Conservation (phyloP, 2,113 vertebrate genomes). For the Rhabdomys dilectus region DNA sequence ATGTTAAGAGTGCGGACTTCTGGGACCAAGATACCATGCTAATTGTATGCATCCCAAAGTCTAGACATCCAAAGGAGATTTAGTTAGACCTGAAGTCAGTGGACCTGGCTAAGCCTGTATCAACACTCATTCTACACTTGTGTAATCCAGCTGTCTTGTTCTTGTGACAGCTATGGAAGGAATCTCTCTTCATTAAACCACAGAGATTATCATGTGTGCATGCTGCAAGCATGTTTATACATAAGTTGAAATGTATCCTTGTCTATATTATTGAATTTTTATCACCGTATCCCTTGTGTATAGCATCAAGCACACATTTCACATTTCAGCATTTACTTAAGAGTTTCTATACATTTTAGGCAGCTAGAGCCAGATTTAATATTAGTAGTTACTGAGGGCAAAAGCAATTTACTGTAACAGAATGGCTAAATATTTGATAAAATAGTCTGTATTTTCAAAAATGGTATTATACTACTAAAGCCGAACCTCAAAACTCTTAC, state of each 20-base stretch:
- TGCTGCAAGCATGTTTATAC: slow-evolving; percentile 87
- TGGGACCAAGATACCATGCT: slow-evolving; percentile 65
- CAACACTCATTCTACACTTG: slow-evolving; percentile 33
- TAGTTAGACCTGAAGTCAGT: background rate
- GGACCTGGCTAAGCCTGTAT: slow-evolving; percentile 46
- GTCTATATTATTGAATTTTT: slow-evolving; percentile 83
- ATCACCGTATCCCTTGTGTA: slow-evolving; percentile 83
- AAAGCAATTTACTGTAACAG: slow-evolving; percentile 89
- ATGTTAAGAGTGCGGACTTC: slow-evolving; percentile 67
- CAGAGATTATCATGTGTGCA: slow-evolving; percentile 85
- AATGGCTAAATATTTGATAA: slow-evolving; percentile 92
- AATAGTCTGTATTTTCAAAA: slow-evolving; percentile 80
- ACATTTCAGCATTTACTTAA: slow-evolving; percentile 72
- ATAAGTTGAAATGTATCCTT: slow-evolving; percentile 86
- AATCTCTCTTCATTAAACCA: slow-evolving; percentile 80
- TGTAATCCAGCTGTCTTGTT: slow-evolving; percentile 73
- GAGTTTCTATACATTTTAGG: slow-evolving; percentile 70
- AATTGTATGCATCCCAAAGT: slow-evolving; percentile 62
- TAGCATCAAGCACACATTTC: slow-evolving; percentile 80
- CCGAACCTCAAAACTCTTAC: slow-evolving; percentile 89
- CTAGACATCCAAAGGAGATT: background rate
- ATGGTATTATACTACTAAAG: slow-evolving; percentile 88
- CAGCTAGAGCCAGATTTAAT: slow-evolving; percentile 85
- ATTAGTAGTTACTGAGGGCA: slow-evolving; percentile 86
- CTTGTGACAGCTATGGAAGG: slow-evolving; percentile 86